Evolutionary conservation across 1,140 invertebrate genomes (phyloP), one percentile per base, ranked within the genome.

Genomic region (Trichonephila inaurata): DNA sequence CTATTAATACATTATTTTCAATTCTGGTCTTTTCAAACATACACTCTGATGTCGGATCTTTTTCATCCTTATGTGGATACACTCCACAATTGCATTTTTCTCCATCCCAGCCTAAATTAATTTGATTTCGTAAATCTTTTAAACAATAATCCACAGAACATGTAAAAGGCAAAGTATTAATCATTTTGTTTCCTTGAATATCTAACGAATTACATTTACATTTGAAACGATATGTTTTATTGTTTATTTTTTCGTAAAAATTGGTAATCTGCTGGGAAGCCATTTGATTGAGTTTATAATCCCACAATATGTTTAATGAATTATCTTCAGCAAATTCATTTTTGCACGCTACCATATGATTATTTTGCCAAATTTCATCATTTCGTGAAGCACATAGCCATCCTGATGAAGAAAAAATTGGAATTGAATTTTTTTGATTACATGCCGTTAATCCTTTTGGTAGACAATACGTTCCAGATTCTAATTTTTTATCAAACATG

Each of bases 131-230:
- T 24, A 90, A 61, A 14, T 61, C 69, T 18, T 58, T 12, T 19
- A 90, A 21, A 21, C 89, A 90, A 81, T 90, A 90, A 40, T 90
- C 89, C 3, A 81, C 51, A 8, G 72, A 90, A 40, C 89, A 90
- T 0, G 2, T 8, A n/a, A 90, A 90, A 3, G 44, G 69, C 18
- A 81, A 14, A 0, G 58, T 60, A 2, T 90, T 60, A 14, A 90
- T 19, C 72, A 90, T 60, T 16, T 14, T 10, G 6, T 81, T 90
- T 18, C 72, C 72, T 4, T 16, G 6, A 2, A 28, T 28, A 51
- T 89, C 87, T 3, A 21, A 16, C 0, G 69, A 77, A n/a, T 83
- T 18, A 40, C 89, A 91, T 24, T 91, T 77, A 16, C 89, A 91
- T 19, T 24, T 40, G 62, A 61, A 91, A 21, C 89, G 19, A 24